phyloP scores from a whole-genome alignment of 2,113 vertebrate genomes.

The Charadrius vociferus region DNA sequence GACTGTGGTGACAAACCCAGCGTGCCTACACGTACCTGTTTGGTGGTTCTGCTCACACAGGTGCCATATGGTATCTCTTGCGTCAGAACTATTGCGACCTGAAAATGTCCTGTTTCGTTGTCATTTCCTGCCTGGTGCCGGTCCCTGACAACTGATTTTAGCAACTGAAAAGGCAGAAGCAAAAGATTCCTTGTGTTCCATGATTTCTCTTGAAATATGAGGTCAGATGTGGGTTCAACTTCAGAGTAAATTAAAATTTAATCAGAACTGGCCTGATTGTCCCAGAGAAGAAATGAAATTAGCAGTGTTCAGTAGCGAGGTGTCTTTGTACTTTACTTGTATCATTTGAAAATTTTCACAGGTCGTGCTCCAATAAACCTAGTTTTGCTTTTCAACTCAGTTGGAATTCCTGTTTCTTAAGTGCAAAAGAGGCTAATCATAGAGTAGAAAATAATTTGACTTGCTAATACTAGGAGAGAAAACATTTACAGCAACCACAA shows the following conservation, averaged over 20 bases:
- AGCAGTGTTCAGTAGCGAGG: background rate
- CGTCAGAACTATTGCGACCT: too few species aligned
- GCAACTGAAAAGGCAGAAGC: background rate
- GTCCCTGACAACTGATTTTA: background rate
- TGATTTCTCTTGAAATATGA: background rate
- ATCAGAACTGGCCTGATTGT: background rate
- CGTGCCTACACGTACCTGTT: too few species aligned
- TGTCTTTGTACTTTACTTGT: background rate
- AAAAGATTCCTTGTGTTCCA: background rate
- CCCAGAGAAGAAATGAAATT: background rate
- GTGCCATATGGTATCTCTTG: too few species aligned
- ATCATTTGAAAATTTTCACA: background rate
- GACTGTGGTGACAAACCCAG: too few species aligned
- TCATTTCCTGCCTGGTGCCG: too few species aligned
- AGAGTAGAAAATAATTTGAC: conserved; percentile 71
- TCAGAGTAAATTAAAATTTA: background rate
- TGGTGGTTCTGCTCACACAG: too few species aligned
- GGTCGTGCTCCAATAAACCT: background rate
- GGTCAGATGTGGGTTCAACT: background rate
- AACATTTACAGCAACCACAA: conserved; percentile 69
- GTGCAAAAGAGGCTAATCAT: conserved; percentile 70
- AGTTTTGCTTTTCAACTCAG: conserved; percentile 48
- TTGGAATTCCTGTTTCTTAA: conserved; percentile 68
- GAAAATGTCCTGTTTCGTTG: too few species aligned
- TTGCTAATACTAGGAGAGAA: conserved; percentile 69